Percentiles rank a stretch among this genome's conserved stretches.
Conservation (phyloP, 2,797 vertebrate species). For the Brachyrhaphis roseni region DNA sequence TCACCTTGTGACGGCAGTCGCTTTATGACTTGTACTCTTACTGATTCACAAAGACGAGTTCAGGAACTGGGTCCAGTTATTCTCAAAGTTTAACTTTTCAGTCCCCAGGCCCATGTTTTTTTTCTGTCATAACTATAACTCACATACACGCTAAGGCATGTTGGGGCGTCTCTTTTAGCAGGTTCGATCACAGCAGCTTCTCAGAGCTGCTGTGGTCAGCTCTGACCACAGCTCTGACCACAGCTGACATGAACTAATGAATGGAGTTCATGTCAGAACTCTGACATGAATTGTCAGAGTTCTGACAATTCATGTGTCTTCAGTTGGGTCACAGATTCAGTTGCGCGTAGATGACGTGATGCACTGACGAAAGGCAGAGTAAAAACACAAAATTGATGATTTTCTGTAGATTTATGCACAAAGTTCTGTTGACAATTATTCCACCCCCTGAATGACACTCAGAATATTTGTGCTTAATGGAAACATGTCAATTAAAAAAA, state of each 20-base stretch:
- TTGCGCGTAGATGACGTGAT: no score
- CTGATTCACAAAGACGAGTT: slow-evolving; percentile 27
- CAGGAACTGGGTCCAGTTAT: slow-evolving; percentile 14
- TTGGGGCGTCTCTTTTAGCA: slow-evolving; percentile 42
- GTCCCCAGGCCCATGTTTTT: slow-evolving; percentile 26
- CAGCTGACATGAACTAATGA: no score
- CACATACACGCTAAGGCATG: slow-evolving; percentile 56
- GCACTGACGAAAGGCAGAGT: neutral
- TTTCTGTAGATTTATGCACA: neutral
- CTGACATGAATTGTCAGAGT: no score
- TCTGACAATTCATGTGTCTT: slow-evolving; percentile 13
- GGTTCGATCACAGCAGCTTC: slow-evolving; percentile 29
- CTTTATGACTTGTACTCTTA: slow-evolving; percentile 31
- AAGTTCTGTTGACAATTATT: neutral
- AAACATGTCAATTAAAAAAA: no score
- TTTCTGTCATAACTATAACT: slow-evolving; percentile 49
- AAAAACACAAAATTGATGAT: neutral
- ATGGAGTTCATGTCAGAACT: no score
- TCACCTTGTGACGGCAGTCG: slow-evolving; percentile 28
- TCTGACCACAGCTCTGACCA: no score
- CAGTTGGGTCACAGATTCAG: neutral
- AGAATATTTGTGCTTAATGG: neutral
- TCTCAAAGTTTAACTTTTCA: slow-evolving; percentile 41
- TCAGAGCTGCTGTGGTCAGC: no score
- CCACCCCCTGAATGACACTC: neutral